Base-by-base conservation (phyloP, 2,888 invertebrate species). In the Philereme transversata region DNA sequence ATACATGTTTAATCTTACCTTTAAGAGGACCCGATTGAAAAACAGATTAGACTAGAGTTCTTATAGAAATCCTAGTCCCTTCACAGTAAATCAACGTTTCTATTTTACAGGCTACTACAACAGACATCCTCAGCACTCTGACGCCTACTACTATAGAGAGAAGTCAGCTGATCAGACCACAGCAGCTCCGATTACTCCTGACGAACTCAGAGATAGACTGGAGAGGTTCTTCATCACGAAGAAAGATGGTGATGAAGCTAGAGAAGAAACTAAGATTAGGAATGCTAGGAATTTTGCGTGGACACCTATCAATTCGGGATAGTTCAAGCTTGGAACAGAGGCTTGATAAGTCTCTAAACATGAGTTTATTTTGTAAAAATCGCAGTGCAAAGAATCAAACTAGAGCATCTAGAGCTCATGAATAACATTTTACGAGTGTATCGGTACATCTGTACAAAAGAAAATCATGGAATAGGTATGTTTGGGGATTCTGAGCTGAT, bases 131-230 rank as follows among this genome's bases (percentile, higher is more conserved):
- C 82, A 86, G 43, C 81, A 81, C 55, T 67, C 78, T 7, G 84
- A 86, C 1, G 34, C 10, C 7, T 87, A 87, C 62, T 85, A 79
- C 68, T 90, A 86, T 64, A 79, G 82, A 65, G 90, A 91, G 51
- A 90, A 90, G 56, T 78, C 86, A 41, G 70, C 75, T 35, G 89
- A 89, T 5, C 62, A 57, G 0, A 78, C 90, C 0, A 89, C 92
- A 7, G 88, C 88, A 0, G 72, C 86, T 0, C 90, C 92, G 0
- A 88, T 90, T 51, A 87, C 93, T 0, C 93, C 94, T 0, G 90
- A 87, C n/a, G 94, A 94, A 72, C 77, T 93, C 0, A 82, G 90
- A 51, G 91, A 92, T 44, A 83, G 94, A 62, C 81, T 93, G 47
- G 88, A 91, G 65, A 86, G 90, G 67, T 78, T 94, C 0, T 93